A percentile compares a stretch with the other conserved stretches of the same genome.
These are phyloP conservation scores for Trichonephila clavata DNA, from an alignment of 1,140 invertebrate genomes.

Conservation along the genomic window DNA sequence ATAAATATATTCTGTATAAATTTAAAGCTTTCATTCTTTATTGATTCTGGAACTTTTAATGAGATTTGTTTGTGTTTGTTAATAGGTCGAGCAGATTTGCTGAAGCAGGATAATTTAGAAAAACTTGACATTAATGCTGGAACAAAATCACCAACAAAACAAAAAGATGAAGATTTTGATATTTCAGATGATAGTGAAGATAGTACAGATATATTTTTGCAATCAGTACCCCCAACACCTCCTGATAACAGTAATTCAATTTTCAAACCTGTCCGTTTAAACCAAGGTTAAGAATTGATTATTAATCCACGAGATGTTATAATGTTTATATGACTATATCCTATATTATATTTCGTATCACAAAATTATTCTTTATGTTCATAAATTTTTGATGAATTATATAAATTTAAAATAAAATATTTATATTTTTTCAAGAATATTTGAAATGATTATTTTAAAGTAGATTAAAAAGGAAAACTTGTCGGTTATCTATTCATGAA, in stretches of 20 bases:
- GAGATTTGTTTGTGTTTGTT: not conserved
- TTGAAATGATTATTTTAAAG: too few species aligned
- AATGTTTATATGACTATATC: too few species aligned
- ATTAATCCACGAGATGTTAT: not conserved
- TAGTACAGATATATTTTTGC: constrained; percentile 45
- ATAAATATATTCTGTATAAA: too few species aligned
- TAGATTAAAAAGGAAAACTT: too few species aligned
- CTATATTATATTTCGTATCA: too few species aligned
- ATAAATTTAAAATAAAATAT: too few species aligned
- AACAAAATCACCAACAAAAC: not conserved
- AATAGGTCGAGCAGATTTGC: constrained; percentile 34
- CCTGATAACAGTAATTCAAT: constrained; percentile 40
- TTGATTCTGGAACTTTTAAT: too few species aligned
- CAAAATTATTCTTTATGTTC: too few species aligned
- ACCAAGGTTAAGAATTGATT: not conserved
- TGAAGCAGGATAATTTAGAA: not conserved
- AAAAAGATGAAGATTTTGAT: not conserved
- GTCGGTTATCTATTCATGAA: too few species aligned
- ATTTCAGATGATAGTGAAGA: constrained; percentile 42
- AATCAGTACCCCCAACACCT: constrained; percentile 56
- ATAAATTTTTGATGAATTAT: too few species aligned
- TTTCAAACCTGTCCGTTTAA: not conserved
- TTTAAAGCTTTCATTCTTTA: too few species aligned
- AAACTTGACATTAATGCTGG: not conserved
- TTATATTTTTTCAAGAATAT: too few species aligned